phyloP scores from a whole-genome alignment of 2,888 invertebrate species.

The Hydropsyche betteni region DNA sequence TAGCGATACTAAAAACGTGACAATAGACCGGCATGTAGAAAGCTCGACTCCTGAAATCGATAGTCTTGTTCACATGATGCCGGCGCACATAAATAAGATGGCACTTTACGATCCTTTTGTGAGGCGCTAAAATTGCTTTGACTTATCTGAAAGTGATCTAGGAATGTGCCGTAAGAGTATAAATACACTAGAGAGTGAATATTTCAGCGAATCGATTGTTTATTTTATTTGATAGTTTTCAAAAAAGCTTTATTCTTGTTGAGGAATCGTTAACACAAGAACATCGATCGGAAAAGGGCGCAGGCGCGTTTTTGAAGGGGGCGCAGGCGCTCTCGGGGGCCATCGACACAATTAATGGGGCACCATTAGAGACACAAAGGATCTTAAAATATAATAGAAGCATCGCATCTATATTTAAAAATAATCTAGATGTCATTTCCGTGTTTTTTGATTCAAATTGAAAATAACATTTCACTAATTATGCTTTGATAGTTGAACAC shows the following conservation, averaged over 20 bases:
- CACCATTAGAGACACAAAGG: conserved; percentile 22
- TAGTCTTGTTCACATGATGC: conserved; percentile 5
- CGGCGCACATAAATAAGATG: background rate
- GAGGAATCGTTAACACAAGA: conserved; percentile 6
- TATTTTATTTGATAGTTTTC: too few relatives aligned
- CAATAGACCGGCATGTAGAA: conserved; percentile 9
- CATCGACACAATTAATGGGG: conserved; percentile 19
- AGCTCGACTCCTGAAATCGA: conserved; percentile 29
- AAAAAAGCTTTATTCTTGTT: too few relatives aligned
- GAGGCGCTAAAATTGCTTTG: too few relatives aligned
- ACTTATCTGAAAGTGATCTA: too few relatives aligned
- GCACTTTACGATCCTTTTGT: conserved; percentile 1
- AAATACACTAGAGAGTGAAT: too few relatives aligned
- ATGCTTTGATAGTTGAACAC: too few relatives aligned
- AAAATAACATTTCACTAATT: too few relatives aligned
- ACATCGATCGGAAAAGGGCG: conserved; percentile 22
- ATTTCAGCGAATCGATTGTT: too few relatives aligned
- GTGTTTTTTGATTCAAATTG: too few relatives aligned
- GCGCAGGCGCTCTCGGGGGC: conserved; percentile 8
- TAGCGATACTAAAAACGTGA: background rate
- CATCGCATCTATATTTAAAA: too few relatives aligned
- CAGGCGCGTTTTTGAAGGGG: conserved; percentile 9
- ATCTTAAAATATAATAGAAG: background rate
- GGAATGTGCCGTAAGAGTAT: too few relatives aligned
- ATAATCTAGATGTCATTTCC: too few relatives aligned